These are phyloP conservation scores for Alviniconcha marisindica DNA, from an alignment of 1,140 invertebrate genomes.

Conservation along the genomic window DNA sequence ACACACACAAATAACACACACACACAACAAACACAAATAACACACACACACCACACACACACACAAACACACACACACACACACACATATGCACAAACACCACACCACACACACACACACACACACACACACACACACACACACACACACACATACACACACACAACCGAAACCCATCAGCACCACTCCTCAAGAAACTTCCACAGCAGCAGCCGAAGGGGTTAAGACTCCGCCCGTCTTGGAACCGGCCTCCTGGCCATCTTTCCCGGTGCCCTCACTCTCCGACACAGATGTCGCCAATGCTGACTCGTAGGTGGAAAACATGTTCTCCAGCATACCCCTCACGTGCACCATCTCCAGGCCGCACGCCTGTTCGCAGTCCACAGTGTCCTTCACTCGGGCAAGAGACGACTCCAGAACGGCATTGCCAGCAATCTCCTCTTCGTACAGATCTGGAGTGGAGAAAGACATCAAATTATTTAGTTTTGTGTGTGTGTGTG, in stretches of 20 bases:
- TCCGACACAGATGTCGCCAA: background rate
- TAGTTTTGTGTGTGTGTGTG: no score
- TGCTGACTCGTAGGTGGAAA: background rate
- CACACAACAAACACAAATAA: no score
- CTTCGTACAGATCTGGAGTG: conserved; percentile 65
- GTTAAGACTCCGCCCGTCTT: background rate
- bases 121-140: no score
- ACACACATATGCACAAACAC: no score
- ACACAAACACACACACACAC: no score
- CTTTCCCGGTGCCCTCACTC: background rate
- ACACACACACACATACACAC: no score
- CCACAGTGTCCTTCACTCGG: conserved; percentile 80
- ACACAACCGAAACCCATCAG: no score
- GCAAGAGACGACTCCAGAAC: conserved; percentile 80
- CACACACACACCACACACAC: no score
- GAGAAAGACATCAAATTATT: no score
- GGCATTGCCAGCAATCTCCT: conserved; percentile 71
- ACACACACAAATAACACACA: no score
- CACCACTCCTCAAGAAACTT: no score
- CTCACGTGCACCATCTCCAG: conserved; percentile 74
- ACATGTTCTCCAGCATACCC: conserved; percentile 67
- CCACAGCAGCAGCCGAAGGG: background rate
- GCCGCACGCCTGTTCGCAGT: conserved; percentile 81
- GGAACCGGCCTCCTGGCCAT: background rate
- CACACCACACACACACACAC: no score